These are phyloP conservation scores for Aphis craccivora DNA, from an alignment of 1,140 invertebrate genomes.

Conservation along the genomic window DNA sequence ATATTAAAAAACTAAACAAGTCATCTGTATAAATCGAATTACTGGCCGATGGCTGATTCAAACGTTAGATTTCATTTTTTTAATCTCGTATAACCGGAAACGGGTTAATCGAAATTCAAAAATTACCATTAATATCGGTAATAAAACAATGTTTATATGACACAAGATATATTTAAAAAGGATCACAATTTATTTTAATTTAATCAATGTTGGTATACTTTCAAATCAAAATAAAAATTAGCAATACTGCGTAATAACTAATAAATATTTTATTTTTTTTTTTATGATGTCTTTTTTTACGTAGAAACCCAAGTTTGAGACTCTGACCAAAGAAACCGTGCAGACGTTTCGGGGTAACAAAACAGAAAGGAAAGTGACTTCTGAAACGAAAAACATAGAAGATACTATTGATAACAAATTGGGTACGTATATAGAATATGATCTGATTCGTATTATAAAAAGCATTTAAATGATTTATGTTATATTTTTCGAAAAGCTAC, in stretches of 20 bases:
- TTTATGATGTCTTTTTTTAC: background rate
- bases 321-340: conserved; percentile 61
- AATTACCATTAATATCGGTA: background rate
- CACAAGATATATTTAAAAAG: background rate
- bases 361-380: conserved; percentile 61
- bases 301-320: conserved; percentile 61
- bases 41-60: background rate
- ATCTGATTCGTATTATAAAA: background rate
- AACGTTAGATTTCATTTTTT: background rate
- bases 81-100: background rate
- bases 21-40: background rate
- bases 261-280: background rate
- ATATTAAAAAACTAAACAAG: background rate
- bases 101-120: background rate
- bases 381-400: conserved; percentile 60
- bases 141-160: background rate
- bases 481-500: background rate
- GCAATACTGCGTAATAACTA: background rate
- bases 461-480: background rate
- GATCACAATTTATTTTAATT: background rate
- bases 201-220: background rate
- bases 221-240: background rate
- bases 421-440: conserved; percentile 4
- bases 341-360: conserved; percentile 61
- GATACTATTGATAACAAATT: conserved; percentile 32